Evolutionary conservation across 2,113 vertebrate species (phyloP), one percentile per base, ranked within the genome.

Genomic region (Periophthalmus modestus): DNA sequence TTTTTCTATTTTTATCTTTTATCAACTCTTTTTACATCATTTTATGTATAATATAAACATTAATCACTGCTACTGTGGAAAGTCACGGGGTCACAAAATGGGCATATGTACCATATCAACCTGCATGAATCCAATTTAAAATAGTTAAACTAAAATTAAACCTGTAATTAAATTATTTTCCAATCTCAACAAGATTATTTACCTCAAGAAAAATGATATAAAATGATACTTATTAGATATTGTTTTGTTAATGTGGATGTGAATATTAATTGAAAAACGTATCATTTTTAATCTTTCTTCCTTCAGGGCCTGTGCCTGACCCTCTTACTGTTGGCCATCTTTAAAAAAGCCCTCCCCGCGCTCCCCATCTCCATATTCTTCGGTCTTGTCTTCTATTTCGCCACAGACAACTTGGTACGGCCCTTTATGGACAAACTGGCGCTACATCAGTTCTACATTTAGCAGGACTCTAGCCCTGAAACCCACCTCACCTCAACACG

Each of bases 321-420:
- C 14, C 93, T 99, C 43, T 89, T 99, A 34, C 96, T 99, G 69
- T 95, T 99, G 66, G 97, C 97, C 92, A 99, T 99, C 92, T 99
- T 98, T 91, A 99, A 98, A 93, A 99, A 99, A 84, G 97, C 97
- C 3, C 95, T 99, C 78, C 98, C 98, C 54, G 97, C 98, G 66
- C 95, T 99, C 76, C 98, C 98, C 72, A 98, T 99, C 91, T 99
- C 98, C 68, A 99, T 99, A 73, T 98, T 97, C 4, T 99, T 99
- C 57, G 98, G 98, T 88, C 94, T 99, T 46, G 95, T 99, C 89
- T 99, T 99, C 93, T 99, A 99, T 92, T 99, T 99, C 68, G 97
- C 97, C 85, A 99, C 98, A 68, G 98, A 98, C 91, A 97, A 99
- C 90, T 90, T 99, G 84, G 96, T 98, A 67, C 96, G 95, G 71